Base-by-base conservation (phyloP, 35 echinoderm and acorn worm genomes). In the Amphiura filiformis region DNA sequence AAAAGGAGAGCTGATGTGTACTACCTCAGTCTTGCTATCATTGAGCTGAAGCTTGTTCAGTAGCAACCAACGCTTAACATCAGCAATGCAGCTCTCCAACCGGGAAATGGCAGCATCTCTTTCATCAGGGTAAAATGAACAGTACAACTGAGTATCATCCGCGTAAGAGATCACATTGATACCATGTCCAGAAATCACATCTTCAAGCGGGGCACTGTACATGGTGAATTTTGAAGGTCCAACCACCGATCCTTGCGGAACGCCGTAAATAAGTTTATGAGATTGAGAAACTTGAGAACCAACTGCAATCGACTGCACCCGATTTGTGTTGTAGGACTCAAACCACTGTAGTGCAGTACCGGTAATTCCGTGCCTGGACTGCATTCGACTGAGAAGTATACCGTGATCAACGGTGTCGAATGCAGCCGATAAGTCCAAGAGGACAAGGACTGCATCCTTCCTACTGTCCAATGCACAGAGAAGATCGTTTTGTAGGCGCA, bases 51-150 rank as follows among this genome's bases (percentile, higher is more conserved):
- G 31, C 57, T 37, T 86, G 57, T 35, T 32, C 32, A 12, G 23
- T n/a, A n/a, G n/a, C 38, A 38, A 17, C 23, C 37, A 17, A 49
- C 38, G 42, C 9, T 47, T 83, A 30, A 83, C 31, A 33, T 42
- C 81, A 52, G n/a, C 42, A 22, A 47, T 17, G 40, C 81, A 83
- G 20, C 31, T 83, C 37, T 83, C 81, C 22, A 83, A 31, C 26
- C 40, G n/a, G 1, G 40, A 42, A 5, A 83, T 49, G 0, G 81
- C 40, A 23, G 61, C 28, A 4, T 70, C 26, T 70, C 61, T 70
- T 26, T 70, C 61, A n/a, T 30, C 15, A 4, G 61, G 17, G 28
- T 3, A 4, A n/a, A 70, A 70, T 4, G 61, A 70, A 26, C 61
- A 26, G 61, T 70, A 70, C 61, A 70, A 23, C 28, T 70, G 61